Conservation (phyloP, 2,113 vertebrate species). For the Lonchura striata region DNA sequence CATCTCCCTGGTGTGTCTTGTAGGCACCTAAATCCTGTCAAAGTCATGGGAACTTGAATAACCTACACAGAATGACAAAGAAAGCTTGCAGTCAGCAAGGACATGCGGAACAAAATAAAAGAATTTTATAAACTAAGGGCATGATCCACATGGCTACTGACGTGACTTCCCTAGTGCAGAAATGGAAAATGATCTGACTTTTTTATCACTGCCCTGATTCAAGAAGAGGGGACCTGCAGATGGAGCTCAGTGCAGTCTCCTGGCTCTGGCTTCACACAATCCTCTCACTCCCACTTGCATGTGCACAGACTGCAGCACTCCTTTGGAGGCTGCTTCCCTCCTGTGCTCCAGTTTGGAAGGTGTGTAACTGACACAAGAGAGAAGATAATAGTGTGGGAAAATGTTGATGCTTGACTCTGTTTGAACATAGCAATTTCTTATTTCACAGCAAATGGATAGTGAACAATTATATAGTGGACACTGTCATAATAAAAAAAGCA, state of each 20-base stretch:
- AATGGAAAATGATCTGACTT: not conserved
- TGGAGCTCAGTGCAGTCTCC: not conserved
- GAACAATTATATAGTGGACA: not conserved
- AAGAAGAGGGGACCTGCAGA: not conserved
- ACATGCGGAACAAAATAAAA: not conserved
- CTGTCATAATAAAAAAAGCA: not conserved
- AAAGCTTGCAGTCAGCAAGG: not conserved
- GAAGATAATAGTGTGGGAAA: not conserved
- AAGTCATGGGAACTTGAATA: not conserved
- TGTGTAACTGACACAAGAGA: not conserved
- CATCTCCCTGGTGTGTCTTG: not conserved
- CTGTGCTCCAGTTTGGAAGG: not conserved
- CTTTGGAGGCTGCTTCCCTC: not conserved
- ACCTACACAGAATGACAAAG: not conserved
- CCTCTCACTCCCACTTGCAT: not conserved
- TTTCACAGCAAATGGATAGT: not conserved
- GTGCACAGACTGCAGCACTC: not conserved
- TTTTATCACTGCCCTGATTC: not conserved
- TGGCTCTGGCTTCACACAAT: not conserved
- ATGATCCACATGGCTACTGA: not conserved
- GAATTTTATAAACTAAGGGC: not conserved
- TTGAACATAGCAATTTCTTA: not conserved
- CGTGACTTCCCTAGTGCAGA: not conserved
- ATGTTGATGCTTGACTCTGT: not conserved
- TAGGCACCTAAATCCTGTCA: not conserved